Base-by-base conservation (phyloP, 2,797 vertebrate species). In the Linurgus olivaceus region DNA sequence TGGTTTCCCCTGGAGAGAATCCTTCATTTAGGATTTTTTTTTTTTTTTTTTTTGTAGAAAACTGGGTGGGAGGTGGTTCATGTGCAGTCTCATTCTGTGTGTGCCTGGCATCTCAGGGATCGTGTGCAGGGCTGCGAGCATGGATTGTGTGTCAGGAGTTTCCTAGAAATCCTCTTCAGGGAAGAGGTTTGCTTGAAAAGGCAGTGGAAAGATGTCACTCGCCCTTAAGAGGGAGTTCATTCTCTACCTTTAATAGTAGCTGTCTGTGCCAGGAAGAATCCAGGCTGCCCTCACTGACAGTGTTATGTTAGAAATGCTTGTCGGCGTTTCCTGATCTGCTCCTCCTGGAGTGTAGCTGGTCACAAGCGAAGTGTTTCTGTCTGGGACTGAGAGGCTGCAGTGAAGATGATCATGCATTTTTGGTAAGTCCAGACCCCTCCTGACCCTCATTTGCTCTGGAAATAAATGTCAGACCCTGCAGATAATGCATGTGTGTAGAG, bases 121-220 rank as follows among this genome's bases (percentile, higher is more conserved):
- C 1, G 0, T 31, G 63, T 28, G 50, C 1, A 0, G n/a, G 58
- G 20, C 52, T 17, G 12, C 47, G 28, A 85, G 35, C 0, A 0
- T 73, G 68, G 79, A 71, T 92, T 15, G 0, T 33, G 31, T 89
- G 70, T 86, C 78, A 51, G 7, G 70, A 91, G 81, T 76, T 95
- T 86, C 82, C 81, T 95, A 92, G 93, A 94, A 95, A 82, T 80
- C 37, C 38, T 90, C 47, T 88, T 91, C 55, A 5, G 73, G 57
- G 76, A 81, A 86, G 67, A 52, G 44, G 1, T 0, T 63, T 45
- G 45, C 84, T 94, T 79, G 68, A 68, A 75, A 86, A 89, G 71
- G 73, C 10, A 0, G 42, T n/a, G 42, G 75, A 55, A 72, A 52
- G 61, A 72, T 94, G 89, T 95, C 70, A 38, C 44, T 89, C 0